Evolutionary conservation across 2,113 vertebrate genomes (phyloP), one percentile per base, ranked within the genome.

Genomic region (Myotis lucifugus): DNA sequence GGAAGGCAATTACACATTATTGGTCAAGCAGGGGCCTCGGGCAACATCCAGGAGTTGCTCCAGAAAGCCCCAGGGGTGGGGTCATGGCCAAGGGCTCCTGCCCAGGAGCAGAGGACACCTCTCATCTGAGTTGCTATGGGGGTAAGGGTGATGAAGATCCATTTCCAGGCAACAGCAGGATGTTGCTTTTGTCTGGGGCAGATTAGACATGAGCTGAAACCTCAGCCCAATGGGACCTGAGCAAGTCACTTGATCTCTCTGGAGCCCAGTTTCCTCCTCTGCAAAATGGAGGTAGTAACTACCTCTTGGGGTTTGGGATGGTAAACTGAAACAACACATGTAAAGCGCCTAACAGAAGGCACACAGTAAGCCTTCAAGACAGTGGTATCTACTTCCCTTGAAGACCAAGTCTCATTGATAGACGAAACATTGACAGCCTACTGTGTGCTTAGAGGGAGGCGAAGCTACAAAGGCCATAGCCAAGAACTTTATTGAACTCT

Each of bases 71-170:
- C 48, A 42, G 37, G 69, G 4, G 19, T 5, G 1, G n/a, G 27
- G 34, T 32, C 21, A 0, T 0, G 10, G 52, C 61, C 77, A 52
- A 66, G 52, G 42, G 42, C 61, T 66, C 25, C 67, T 76, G 69
- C 29, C n/a, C 56, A 0, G 0, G 32, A 79, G 67, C 67, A 52
- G 46, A 0, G 11, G 76, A 74, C 17, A 1, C 76, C 19, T 40
- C 2, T 37, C 5, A 2, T n/a, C 42, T 8, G 50, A 37, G 21
- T 17, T 3, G 1, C 52, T 50, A 2, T 23, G 15, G 10, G 46
- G n/a, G 8, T 56, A 6, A 82, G 0, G 6, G 23, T 9, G 18
- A 59, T 29, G 34, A 14, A 37, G 7, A 13, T 21, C 25, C 10
- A 15, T 3, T 40, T 78, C 11, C 52, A 1, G 15, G 69, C 21